phyloP scores from a whole-genome alignment of 2,797 vertebrate genomes.

The Caiman crocodilus region DNA sequence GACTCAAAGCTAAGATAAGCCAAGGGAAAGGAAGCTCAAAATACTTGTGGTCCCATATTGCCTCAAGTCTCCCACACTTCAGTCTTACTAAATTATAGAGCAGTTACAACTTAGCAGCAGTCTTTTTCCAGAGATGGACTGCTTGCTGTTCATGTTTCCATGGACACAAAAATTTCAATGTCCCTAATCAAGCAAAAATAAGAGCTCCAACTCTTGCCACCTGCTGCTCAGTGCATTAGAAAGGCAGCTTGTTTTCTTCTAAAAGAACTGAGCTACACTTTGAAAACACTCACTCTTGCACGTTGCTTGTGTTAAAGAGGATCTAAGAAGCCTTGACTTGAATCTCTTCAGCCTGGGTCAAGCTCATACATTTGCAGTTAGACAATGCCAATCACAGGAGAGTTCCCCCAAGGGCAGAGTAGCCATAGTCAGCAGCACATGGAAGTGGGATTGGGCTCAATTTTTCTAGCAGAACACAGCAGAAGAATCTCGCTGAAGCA shows the following conservation, averaged over 20 bases:
- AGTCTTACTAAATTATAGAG: neutral
- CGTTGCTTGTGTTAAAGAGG: constrained; percentile 1
- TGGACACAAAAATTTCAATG: neutral
- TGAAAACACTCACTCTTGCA: neutral
- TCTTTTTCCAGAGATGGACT: neutral
- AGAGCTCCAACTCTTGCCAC: neutral
- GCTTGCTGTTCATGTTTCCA: neutral
- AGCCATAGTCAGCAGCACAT: constrained; percentile 11
- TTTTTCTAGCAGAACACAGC: constrained; percentile 36
- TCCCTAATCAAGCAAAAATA: neutral
- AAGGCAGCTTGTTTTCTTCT: neutral
- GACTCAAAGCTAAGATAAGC: neutral
- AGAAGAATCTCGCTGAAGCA: neutral
- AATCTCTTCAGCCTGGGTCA: neutral
- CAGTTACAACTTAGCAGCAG: neutral
- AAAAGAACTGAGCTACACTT: neutral
- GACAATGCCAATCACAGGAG: neutral
- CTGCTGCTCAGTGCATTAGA: neutral
- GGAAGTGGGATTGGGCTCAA: constrained; percentile 4
- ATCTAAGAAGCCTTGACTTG: neutral
- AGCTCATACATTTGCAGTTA: neutral
- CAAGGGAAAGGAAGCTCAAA: neutral
- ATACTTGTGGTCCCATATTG: neutral
- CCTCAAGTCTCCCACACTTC: constrained; percentile 19
- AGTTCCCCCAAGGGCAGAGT: neutral